Evolutionary conservation across 2,113 vertebrate genomes (phyloP).

Genomic region (Aythya baeri): DNA sequence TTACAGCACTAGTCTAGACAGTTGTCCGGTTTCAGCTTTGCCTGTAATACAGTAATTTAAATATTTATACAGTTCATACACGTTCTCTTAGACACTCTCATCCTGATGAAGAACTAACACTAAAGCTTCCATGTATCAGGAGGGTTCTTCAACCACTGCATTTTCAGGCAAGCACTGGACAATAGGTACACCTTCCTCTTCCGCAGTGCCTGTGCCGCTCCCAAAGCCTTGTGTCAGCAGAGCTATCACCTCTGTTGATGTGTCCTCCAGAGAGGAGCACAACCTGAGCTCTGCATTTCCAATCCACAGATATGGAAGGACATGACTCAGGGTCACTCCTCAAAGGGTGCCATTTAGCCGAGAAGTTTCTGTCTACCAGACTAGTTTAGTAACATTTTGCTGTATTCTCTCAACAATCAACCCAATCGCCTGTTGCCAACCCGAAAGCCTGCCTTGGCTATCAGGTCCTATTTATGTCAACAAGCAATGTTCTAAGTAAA

Average conservation of each 20-base stretch:
- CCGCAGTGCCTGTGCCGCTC: fast-evolving
- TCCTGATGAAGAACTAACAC: neutral
- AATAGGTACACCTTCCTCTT: neutral
- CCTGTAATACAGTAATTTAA: neutral
- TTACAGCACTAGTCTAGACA: neutral
- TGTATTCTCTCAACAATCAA: neutral
- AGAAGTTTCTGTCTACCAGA: neutral
- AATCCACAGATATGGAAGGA: neutral
- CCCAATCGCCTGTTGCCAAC: neutral
- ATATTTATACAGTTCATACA: neutral
- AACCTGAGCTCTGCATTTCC: fast-evolving
- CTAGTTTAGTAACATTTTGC: neutral
- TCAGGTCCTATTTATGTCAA: constrained; percentile 33
- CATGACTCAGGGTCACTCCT: fast-evolving
- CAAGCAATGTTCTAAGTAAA: neutral
- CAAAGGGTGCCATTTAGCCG: fast-evolving
- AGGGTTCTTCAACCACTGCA: neutral
- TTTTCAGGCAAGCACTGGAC: neutral
- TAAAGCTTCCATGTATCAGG: neutral
- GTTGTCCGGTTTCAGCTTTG: neutral
- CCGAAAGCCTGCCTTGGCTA: neutral
- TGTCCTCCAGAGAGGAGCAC: neutral
- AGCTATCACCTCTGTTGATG: neutral
- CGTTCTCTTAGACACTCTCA: neutral
- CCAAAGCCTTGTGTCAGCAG: fast-evolving